Base-by-base conservation (phyloP, 2,113 vertebrate species). In the Neomonachus schauinslandi region DNA sequence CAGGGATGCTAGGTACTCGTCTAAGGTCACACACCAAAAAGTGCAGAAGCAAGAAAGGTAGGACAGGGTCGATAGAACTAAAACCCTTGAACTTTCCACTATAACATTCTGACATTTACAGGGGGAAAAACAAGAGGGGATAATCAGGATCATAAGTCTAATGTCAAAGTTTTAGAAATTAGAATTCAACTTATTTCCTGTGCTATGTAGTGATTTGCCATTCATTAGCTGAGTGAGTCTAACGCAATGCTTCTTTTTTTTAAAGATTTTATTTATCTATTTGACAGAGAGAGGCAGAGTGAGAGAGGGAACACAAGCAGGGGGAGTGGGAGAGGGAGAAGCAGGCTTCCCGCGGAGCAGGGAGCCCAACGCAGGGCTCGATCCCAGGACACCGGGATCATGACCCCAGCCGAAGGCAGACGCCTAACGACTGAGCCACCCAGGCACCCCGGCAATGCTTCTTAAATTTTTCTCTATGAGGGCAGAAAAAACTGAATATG, bases 381-480 rank as follows among this genome's bases (percentile, higher is more conserved):
- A 3, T 39, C 39, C 39, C 39, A 39, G 39, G 39, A 39, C 39
- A 39, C 39, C 39, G 39, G 39, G 39, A 39, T 39, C 39, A 39
- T 39, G 39, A 39, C 39, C 39, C 39, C 3, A 39, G 39, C 39
- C 39, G 39, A 39, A 39, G 39, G 39, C 39, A 39, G 39, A 39
- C 39, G 39, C 39, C 39, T 39, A 39, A 39, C 39, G 39, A 39
- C 39, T 39, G 39, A 39, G 39, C 39, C 39, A 39, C 39, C 39
- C 39, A 39, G 39, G 39, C 39, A 3, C 39, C 39, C 39, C 39
- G 39, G 31, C 57, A 96, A 76, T 80, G 28, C 6, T 82, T 92
- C 77, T 91, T 94, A 87, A 67, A 95, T n/a, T 55, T 96, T 79
- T 90, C 33, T 67, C 55, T 49, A 55, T 61, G 63, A 59, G 5